Conservation (phyloP, 2,888 invertebrate species). For the Zaprionus lineosus region DNA sequence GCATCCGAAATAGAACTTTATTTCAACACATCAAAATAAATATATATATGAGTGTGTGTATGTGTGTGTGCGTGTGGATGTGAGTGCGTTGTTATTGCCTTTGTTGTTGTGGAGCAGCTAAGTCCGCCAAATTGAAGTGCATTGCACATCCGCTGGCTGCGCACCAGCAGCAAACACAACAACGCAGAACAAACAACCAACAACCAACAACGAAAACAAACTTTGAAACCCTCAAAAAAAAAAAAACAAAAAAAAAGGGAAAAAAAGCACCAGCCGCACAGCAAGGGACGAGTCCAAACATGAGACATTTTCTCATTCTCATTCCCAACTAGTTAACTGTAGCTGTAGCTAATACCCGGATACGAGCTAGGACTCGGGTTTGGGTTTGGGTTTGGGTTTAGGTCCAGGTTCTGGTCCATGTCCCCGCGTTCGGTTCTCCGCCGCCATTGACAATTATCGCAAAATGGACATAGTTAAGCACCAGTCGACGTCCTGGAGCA, state of each 20-base stretch:
- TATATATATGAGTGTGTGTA: neutral
- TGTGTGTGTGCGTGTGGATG: neutral
- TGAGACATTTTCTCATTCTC: slow-evolving; percentile 6
- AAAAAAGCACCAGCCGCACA: slow-evolving; percentile 23
- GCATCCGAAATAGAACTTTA: slow-evolving; percentile 57
- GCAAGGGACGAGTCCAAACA: slow-evolving; percentile 43
- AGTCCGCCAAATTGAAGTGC: slow-evolving; percentile 45
- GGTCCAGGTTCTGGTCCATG: no score
- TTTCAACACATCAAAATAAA: slow-evolving; percentile 69
- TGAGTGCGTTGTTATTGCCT: slow-evolving; percentile 5
- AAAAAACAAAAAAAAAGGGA: slow-evolving; percentile 9
- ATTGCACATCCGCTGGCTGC: slow-evolving; percentile 41
- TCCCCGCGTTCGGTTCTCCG: no score
- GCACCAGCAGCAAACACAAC: slow-evolving; percentile 20
- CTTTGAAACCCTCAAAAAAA: slow-evolving; percentile 2
- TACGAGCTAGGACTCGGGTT: slow-evolving; percentile 4
- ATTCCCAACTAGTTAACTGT: slow-evolving; percentile 52
- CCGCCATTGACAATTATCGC: slow-evolving; percentile 59
- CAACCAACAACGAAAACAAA: slow-evolving; percentile 14
- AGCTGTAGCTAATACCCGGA: slow-evolving; percentile 53
- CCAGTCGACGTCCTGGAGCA: slow-evolving; percentile 12
- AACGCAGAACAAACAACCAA: slow-evolving; percentile 15
- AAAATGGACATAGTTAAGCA: slow-evolving; percentile 35
- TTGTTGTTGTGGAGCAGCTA: slow-evolving; percentile 32
- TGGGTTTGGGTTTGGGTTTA: neutral